These are phyloP conservation scores for Gryllus bimaculatus DNA, from an alignment of 1,140 invertebrate species.

Conservation along the genomic window DNA sequence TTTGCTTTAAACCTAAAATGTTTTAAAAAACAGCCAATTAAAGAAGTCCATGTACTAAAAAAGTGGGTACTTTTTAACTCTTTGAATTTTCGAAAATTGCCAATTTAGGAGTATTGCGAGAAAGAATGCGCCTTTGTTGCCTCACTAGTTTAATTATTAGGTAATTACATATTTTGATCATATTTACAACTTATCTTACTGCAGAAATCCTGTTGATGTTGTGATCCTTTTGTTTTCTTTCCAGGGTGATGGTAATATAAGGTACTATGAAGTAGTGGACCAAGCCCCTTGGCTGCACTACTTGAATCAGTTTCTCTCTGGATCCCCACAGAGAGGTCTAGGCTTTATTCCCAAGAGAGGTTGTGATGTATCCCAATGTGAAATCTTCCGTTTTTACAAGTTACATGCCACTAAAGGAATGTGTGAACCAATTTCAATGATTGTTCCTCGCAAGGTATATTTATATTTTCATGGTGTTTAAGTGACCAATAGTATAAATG, in stretches of 20 bases:
- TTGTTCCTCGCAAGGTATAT: conserved; percentile 74
- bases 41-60: too few species aligned
- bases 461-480: conserved; percentile 24
- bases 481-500: conserved; percentile 44
- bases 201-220: background rate
- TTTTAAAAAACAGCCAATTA: too few species aligned
- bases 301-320: conserved; percentile 85
- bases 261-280: conserved; percentile 87
- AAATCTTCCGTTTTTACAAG: conserved; percentile 88
- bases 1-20: too few species aligned
- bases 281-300: conserved; percentile 79
- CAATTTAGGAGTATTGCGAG: too few species aligned
- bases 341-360: conserved; percentile 91
- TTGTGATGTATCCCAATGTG: conserved; percentile 68
- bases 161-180: too few species aligned
- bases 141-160: too few species aligned
- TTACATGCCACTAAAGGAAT: conserved; percentile 76
- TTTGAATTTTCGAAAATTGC: too few species aligned
- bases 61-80: too few species aligned
- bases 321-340: conserved; percentile 75
- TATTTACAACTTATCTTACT: too few species aligned
- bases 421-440: conserved; percentile 89
- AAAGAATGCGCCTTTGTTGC: too few species aligned
- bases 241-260: conserved; percentile 88
- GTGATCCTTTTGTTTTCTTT: conserved; percentile 20